These are phyloP conservation scores for Aplochiton taeniatus DNA, from an alignment of 2,797 vertebrate genomes.

Conservation along the genomic window DNA sequence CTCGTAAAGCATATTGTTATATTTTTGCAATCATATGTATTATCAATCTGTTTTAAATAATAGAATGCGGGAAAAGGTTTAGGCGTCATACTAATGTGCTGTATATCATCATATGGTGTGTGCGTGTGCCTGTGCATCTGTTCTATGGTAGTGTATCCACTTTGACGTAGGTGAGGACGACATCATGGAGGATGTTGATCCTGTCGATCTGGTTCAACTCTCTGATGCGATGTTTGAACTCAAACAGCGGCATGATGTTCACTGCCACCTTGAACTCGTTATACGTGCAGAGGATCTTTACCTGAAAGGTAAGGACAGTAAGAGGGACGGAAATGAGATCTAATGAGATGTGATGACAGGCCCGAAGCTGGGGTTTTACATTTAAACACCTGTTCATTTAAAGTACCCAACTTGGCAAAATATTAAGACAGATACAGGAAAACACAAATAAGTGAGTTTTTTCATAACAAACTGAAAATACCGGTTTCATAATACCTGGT, in stretches of 20 bases:
- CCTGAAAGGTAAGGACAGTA: conserved; percentile 58
- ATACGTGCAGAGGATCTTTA: conserved; percentile 78
- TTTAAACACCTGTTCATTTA: too few species aligned
- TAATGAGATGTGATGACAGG: too few species aligned
- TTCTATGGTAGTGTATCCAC: conserved; percentile 74
- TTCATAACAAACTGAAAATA: too few species aligned
- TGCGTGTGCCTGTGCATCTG: not conserved
- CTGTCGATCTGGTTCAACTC: conserved; percentile 80
- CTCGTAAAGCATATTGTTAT: too few species aligned
- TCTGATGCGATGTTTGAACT: conserved; percentile 83
- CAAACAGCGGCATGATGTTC: conserved; percentile 83
- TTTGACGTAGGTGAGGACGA: conserved; percentile 77
- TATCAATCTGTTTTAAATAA: not conserved
- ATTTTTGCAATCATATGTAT: too few species aligned
- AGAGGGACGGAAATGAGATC: too few species aligned
- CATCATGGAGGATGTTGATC: conserved; percentile 82
- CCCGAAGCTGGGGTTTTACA: too few species aligned
- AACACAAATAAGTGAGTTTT: too few species aligned
- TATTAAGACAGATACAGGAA: too few species aligned
- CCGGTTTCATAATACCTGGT: too few species aligned
- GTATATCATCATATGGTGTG: conserved; percentile 9
- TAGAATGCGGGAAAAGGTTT: not conserved
- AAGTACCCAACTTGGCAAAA: too few species aligned
- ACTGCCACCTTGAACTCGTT: conserved; percentile 86
- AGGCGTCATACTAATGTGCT: not conserved